Percentiles rank a stretch among this genome's conserved stretches.
Evolutionary conservation across 2,888 invertebrate species (phyloP).

Genomic region (Lithophane semibrunnea): DNA sequence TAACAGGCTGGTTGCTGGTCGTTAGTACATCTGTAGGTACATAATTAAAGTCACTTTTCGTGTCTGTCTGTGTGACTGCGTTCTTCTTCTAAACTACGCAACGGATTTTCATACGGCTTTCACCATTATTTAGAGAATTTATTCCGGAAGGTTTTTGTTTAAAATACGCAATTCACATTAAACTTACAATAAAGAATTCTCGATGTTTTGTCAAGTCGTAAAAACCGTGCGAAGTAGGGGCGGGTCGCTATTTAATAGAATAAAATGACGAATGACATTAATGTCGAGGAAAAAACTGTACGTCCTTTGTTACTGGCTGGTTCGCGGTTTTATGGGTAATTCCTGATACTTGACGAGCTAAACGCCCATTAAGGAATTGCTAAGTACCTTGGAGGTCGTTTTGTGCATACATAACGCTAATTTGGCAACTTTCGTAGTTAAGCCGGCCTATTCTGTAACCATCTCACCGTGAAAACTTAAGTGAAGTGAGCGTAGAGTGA

Average conservation of each 20-base stretch:
- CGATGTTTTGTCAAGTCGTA: neutral
- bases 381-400: neutral
- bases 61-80: too few relatives aligned
- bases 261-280: conserved; percentile 17
- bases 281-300: conserved; percentile 1
- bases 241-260: neutral
- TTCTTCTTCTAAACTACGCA: too few relatives aligned
- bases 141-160: too few relatives aligned
- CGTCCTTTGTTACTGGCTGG: conserved; percentile 13
- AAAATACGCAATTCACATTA: too few relatives aligned
- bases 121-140: too few relatives aligned
- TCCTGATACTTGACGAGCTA: conserved; percentile 9
- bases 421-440: neutral
- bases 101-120: too few relatives aligned
- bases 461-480: too few relatives aligned
- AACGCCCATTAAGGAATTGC: neutral
- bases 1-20: conserved; percentile 29
- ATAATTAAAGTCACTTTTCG: too few relatives aligned
- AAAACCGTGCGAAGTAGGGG: neutral
- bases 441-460: too few relatives aligned
- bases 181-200: neutral
- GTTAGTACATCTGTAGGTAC: neutral
- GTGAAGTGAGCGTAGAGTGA: too few relatives aligned
- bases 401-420: neutral
- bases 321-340: conserved; percentile 10